Evolutionary conservation across 2,113 vertebrate genomes (phyloP).

Genomic region (Patagioenas fasciata): DNA sequence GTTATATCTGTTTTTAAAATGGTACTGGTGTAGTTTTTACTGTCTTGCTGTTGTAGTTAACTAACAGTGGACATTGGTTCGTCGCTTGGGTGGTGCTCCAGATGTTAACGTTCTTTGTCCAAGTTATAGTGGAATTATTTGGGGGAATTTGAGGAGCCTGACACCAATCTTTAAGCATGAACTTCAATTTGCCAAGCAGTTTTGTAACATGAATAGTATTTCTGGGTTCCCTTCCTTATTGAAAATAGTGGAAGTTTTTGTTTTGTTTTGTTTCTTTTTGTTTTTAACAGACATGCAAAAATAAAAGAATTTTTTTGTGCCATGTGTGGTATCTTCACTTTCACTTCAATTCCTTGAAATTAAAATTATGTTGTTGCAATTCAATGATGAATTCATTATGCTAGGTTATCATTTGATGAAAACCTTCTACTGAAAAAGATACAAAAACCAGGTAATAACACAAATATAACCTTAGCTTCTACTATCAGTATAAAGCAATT

Average conservation of each 20-base stretch:
- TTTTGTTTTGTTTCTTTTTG: not conserved
- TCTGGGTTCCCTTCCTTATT: not conserved
- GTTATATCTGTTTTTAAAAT: not conserved
- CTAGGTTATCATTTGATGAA: not conserved
- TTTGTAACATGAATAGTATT: not conserved
- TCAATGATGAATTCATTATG: not conserved
- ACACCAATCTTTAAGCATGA: not conserved
- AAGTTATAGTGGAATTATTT: not conserved
- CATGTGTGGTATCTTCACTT: not conserved
- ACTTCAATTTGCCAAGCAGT: not conserved
- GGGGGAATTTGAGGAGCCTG: not conserved
- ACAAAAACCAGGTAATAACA: not conserved
- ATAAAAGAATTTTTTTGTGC: not conserved
- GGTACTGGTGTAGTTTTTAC: not conserved
- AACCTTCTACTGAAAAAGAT: not conserved
- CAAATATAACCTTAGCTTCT: constrained; percentile 12
- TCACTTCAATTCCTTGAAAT: constrained; percentile 11
- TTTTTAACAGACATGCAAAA: not conserved
- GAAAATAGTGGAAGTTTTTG: not conserved
- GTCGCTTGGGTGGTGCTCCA: not conserved
- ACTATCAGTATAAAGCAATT: not conserved
- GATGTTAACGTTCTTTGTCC: not conserved
- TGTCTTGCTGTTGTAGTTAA: not conserved
- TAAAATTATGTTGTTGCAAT: not conserved
- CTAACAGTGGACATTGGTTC: not conserved